phyloP scores from a whole-genome alignment of 64 coral and sea anemone genomes.

The Exaiptasia diaphana region DNA sequence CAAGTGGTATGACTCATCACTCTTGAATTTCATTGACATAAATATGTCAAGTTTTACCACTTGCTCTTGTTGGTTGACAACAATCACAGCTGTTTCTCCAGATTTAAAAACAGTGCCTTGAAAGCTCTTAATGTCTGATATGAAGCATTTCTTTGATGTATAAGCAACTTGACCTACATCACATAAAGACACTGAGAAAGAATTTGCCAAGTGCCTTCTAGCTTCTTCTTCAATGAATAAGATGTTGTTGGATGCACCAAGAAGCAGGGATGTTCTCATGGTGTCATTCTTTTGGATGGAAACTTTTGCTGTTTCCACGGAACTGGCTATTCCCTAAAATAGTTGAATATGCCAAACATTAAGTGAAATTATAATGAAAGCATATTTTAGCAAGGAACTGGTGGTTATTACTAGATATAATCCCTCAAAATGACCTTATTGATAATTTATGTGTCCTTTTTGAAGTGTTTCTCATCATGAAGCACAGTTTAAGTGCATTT shows the following conservation, averaged over 20 bases:
- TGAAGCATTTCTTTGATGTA: conserved; percentile 42
- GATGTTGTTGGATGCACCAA: conserved; percentile 31
- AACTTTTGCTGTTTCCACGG: conserved; percentile 3
- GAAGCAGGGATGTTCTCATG: conserved; percentile 7
- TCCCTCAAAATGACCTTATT: neutral
- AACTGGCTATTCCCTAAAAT: conserved; percentile 38
- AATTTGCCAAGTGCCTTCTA: conserved; percentile 10
- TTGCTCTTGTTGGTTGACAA: neutral
- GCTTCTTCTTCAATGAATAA: neutral
- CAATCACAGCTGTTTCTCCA: conserved; percentile 23
- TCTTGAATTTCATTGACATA: conserved; percentile 7
- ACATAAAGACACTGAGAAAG: neutral
- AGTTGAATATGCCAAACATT: neutral
- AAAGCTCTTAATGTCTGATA: conserved; percentile 15
- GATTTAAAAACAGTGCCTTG: conserved; percentile 29
- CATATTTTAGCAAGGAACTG: neutral
- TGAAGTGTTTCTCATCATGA: too few relatives aligned
- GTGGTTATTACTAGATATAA: neutral
- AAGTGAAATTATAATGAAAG: neutral
- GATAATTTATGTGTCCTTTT: neutral
- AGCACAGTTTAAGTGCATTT: too few relatives aligned
- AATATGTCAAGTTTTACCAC: conserved; percentile 17
- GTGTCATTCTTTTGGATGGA: neutral
- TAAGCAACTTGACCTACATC: neutral
- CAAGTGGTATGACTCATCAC: neutral